Percentiles rank a stretch among this genome's conserved stretches.
Conservation (phyloP, 2,797 vertebrate species). For the Potorous gilbertii region DNA sequence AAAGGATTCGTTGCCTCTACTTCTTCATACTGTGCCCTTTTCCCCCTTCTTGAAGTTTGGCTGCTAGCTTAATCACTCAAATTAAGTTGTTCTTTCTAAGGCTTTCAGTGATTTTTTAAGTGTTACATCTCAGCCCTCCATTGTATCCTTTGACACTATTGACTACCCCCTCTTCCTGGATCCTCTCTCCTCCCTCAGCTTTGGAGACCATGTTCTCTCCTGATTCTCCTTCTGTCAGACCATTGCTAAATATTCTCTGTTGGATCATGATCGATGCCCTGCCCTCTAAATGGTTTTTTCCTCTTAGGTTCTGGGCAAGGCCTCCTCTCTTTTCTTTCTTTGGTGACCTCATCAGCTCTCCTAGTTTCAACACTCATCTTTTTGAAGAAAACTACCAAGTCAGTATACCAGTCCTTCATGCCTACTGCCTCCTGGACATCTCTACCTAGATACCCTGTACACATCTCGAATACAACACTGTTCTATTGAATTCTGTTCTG, state of each 20-base stretch:
- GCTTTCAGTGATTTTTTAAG: background rate
- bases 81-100: background rate
- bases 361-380: background rate
- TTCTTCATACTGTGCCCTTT: background rate
- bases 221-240: background rate
- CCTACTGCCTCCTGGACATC: background rate
- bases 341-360: background rate
- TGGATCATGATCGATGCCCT: background rate
- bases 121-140: background rate
- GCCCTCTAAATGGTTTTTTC: background rate
- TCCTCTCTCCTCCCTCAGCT: background rate
- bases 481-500: background rate
- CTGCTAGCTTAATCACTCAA: background rate
- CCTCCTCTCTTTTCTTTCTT: background rate
- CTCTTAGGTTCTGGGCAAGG: background rate
- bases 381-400: background rate
- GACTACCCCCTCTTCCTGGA: background rate
- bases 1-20: background rate
- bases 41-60: background rate
- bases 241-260: background rate
- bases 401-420: background rate
- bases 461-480: background rate
- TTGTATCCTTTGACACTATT: background rate
- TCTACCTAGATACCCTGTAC: background rate
- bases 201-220: background rate